A percentile compares a stretch with the other conserved stretches of the same genome.
These are phyloP conservation scores for Probosciger aterrimus DNA, from an alignment of 2,113 vertebrate genomes.

Conservation along the genomic window DNA sequence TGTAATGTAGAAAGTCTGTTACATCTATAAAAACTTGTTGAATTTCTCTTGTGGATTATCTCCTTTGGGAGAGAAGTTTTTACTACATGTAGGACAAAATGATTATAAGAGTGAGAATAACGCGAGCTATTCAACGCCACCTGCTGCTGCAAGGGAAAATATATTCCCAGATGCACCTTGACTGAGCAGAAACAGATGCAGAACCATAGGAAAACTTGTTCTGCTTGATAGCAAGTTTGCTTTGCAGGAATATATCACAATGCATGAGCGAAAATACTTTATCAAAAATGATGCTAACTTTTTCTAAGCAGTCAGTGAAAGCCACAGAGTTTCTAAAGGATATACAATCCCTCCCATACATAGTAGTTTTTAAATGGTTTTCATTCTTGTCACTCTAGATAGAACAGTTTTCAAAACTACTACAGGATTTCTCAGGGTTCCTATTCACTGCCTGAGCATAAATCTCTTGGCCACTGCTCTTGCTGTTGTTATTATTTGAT, in stretches of 20 bases:
- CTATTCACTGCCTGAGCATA: not conserved
- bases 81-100: not conserved
- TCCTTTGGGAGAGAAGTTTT: not conserved
- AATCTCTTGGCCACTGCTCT: not conserved
- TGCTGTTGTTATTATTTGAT: not conserved
- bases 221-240: not conserved
- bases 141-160: constrained; percentile 56
- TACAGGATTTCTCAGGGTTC: not conserved
- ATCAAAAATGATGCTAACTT: not conserved
- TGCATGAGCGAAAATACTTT: fast-evolving
- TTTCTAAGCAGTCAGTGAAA: not conserved
- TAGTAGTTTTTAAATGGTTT: not conserved
- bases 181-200: constrained; percentile 1
- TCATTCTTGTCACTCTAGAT: not conserved
- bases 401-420: not conserved
- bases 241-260: not conserved
- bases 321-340: not conserved
- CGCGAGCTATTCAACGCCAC: constrained; percentile 30
- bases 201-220: not conserved
- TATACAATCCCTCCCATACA: not conserved
- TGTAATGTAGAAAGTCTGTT: not conserved
- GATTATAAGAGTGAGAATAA: not conserved
- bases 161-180: constrained; percentile 44
- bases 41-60: not conserved
- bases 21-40: not conserved